Conservation (phyloP, 2,888 invertebrate species). For the Phlogophora meticulosa region DNA sequence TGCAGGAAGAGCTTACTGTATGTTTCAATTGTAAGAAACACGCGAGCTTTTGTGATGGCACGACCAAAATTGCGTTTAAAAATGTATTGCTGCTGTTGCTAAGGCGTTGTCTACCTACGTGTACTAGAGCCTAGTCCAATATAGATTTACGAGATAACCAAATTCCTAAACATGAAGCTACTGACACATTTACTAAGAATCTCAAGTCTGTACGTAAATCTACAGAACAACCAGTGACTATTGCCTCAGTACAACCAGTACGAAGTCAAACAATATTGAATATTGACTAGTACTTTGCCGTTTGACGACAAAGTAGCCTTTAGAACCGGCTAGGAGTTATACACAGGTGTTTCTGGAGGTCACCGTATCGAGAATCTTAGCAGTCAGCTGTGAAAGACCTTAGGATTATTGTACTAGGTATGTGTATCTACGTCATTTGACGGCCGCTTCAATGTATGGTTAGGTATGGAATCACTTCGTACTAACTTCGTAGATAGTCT, state of each 20-base stretch:
- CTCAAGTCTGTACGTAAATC: conserved; percentile 20
- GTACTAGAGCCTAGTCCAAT: conserved; percentile 9
- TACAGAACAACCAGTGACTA: conserved; percentile 20
- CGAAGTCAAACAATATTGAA: conserved; percentile 48
- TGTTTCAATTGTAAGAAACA: conserved; percentile 21
- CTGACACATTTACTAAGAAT: conserved; percentile 40
- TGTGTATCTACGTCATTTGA: conserved; percentile 22
- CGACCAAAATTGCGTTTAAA: conserved; percentile 15
- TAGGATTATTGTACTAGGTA: conserved; percentile 37
- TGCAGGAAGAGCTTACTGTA: conserved; percentile 10
- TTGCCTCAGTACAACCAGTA: conserved; percentile 1
- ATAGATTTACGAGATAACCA: conserved; percentile 24
- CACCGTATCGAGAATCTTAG: conserved; percentile 59
- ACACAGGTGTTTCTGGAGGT: conserved; percentile 66
- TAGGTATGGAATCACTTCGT: conserved; percentile 11
- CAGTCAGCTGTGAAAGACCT: conserved; percentile 61
- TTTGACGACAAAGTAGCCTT: conserved; percentile 62
- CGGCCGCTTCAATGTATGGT: conserved; percentile 6
- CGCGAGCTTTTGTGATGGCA: conserved; percentile 13
- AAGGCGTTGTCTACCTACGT: conserved; percentile 7
- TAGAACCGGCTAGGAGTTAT: conserved; percentile 64
- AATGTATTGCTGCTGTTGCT: conserved; percentile 22
- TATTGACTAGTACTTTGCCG: conserved; percentile 38
- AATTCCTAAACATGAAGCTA: conserved; percentile 34
- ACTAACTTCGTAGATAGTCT: too few relatives aligned